phyloP scores from a whole-genome alignment of 1,140 invertebrate species.

The Phymorhynchus buccinoides region DNA sequence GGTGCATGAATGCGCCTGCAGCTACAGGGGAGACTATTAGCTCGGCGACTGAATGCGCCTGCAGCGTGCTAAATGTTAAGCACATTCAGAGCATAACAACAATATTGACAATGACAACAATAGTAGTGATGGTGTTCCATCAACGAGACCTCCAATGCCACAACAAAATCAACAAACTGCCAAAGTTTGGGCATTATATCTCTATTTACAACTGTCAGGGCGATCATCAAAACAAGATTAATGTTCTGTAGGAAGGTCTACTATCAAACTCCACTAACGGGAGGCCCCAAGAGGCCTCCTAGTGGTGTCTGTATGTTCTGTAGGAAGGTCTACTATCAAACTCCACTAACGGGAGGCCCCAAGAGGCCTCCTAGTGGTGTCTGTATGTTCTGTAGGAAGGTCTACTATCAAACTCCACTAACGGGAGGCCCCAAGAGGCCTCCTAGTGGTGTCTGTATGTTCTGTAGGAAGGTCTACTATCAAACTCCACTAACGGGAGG shows the following conservation, averaged over 20 bases:
- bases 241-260: background rate
- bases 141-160: no score
- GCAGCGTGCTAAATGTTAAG: no score
- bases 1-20: no score
- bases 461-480: slow-evolving; percentile 21
- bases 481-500: slow-evolving; percentile 14
- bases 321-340: slow-evolving; percentile 10
- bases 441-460: slow-evolving; percentile 12
- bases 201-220: no score
- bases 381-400: background rate
- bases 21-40: no score
- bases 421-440: background rate
- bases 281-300: background rate
- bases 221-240: no score
- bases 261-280: slow-evolving; percentile 9
- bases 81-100: slow-evolving; percentile 79
- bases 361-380: slow-evolving; percentile 6
- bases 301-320: background rate
- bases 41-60: no score
- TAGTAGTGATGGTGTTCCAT: slow-evolving; percentile 88
- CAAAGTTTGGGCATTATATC: no score
- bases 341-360: background rate
- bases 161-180: no score
- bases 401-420: slow-evolving; percentile 9
- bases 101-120: slow-evolving; percentile 72